These are phyloP conservation scores for Menidia beryllina DNA, from an alignment of 2,113 vertebrate genomes.

Conservation along the genomic window DNA sequence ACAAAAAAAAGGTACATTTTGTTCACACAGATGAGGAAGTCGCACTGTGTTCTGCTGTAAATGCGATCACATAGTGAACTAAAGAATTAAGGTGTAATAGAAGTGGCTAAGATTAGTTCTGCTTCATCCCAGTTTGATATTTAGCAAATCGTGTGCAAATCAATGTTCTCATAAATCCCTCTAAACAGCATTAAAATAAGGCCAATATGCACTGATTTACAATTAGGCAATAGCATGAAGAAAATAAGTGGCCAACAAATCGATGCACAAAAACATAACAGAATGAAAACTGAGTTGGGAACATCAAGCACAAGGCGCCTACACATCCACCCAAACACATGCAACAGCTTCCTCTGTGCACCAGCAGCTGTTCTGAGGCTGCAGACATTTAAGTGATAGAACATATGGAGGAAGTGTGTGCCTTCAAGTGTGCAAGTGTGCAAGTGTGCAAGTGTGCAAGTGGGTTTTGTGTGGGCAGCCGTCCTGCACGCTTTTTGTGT, in stretches of 20 bases:
- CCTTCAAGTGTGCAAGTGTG: conserved; percentile 16
- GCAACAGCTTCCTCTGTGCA: conserved; percentile 37
- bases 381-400: conserved; percentile 52
- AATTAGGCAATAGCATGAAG: neutral
- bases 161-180: neutral
- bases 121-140: neutral
- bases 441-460: conserved; percentile 14
- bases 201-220: neutral
- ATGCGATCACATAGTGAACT: neutral
- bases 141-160: neutral
- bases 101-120: neutral
- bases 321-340: conserved; percentile 10
- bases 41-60: neutral
- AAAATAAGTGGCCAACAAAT: conserved; percentile 9
- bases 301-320: neutral
- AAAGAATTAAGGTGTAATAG: neutral
- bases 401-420: conserved; percentile 63
- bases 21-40: conserved; percentile 24
- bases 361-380: conserved; percentile 52
- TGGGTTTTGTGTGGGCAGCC: conserved; percentile 7
- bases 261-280: conserved; percentile 7
- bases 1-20: conserved; percentile 10
- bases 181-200: neutral
- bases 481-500: conserved; percentile 32
- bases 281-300: conserved; percentile 23